These are phyloP conservation scores for Corythucha ciliata DNA, from an alignment of 2,888 invertebrate species.

Conservation along the genomic window DNA sequence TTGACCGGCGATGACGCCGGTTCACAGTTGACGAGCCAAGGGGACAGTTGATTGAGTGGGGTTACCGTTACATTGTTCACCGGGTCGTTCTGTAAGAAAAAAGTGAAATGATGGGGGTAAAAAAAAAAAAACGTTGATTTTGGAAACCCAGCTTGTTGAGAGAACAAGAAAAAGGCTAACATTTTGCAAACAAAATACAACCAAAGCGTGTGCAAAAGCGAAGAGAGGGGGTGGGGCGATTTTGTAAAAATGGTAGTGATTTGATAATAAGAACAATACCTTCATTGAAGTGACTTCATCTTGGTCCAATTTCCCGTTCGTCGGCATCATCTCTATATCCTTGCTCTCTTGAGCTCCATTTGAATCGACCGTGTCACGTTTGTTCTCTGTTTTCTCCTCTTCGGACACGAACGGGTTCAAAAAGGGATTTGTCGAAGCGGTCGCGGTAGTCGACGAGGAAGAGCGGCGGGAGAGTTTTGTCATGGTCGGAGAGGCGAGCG, in stretches of 20 bases:
- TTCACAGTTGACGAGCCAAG: slow-evolving; percentile 73
- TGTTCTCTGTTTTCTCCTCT: slow-evolving; percentile 18
- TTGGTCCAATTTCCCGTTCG: background rate
- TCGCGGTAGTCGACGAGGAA: slow-evolving; percentile 6
- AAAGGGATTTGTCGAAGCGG: slow-evolving; percentile 34
- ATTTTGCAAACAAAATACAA: slow-evolving; percentile 6
- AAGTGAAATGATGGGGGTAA: slow-evolving; percentile 3
- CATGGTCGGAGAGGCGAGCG: slow-evolving; percentile 18
- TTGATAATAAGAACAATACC: no score
- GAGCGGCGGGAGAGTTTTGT: slow-evolving; percentile 24
- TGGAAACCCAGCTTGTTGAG: background rate
- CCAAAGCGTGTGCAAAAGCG: slow-evolving; percentile 6
- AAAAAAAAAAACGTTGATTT: no score
- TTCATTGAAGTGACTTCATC: background rate
- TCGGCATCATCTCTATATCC: background rate
- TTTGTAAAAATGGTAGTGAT: no score
- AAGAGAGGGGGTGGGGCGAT: slow-evolving; percentile 3
- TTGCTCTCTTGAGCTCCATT: no score
- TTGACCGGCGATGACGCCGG: slow-evolving; percentile 53
- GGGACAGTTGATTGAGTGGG: slow-evolving; percentile 60
- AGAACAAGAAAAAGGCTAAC: background rate
- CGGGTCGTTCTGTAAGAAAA: slow-evolving; percentile 38
- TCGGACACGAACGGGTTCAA: slow-evolving; percentile 41
- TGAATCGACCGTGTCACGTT: no score
- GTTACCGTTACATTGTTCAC: slow-evolving; percentile 48